Conservation (phyloP, 2,113 vertebrate genomes). For the Balaeniceps rex region DNA sequence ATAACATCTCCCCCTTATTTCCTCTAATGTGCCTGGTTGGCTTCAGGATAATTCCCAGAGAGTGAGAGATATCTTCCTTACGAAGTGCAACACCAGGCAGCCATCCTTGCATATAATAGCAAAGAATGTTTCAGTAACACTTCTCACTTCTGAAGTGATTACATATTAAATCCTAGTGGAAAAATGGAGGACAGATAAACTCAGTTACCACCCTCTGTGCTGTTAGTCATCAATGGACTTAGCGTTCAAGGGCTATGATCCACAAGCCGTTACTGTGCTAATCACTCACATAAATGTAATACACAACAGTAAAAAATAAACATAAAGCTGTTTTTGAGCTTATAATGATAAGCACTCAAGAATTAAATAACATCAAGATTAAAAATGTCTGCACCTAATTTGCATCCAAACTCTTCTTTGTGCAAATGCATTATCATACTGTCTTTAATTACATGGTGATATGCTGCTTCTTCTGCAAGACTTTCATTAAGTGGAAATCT, state of each 20-base stretch:
- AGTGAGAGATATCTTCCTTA: not conserved
- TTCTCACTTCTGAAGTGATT: not conserved
- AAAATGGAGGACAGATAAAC: not conserved
- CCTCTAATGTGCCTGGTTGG: not conserved
- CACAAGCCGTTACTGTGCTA: not conserved
- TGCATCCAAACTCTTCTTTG: not conserved
- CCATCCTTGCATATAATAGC: not conserved
- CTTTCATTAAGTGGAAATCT: conserved; percentile 6
- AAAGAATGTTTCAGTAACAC: not conserved
- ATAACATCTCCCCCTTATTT: not conserved
- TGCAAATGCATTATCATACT: not conserved
- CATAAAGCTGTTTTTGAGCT: not conserved
- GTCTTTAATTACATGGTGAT: not conserved
- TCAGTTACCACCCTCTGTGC: not conserved
- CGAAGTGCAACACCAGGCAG: not conserved
- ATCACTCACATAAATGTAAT: not conserved
- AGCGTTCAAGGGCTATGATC: not conserved
- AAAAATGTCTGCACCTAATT: conserved; percentile 22
- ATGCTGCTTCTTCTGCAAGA: not conserved
- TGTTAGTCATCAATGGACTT: not conserved
- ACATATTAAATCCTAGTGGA: not conserved
- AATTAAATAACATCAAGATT: conserved; percentile 40
- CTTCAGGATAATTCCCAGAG: not conserved
- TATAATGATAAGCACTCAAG: not conserved
- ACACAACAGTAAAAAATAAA: not conserved